Evolutionary conservation across 2,888 invertebrate species (phyloP), one percentile per base, ranked within the genome.

Genomic region (Unio delphinus): DNA sequence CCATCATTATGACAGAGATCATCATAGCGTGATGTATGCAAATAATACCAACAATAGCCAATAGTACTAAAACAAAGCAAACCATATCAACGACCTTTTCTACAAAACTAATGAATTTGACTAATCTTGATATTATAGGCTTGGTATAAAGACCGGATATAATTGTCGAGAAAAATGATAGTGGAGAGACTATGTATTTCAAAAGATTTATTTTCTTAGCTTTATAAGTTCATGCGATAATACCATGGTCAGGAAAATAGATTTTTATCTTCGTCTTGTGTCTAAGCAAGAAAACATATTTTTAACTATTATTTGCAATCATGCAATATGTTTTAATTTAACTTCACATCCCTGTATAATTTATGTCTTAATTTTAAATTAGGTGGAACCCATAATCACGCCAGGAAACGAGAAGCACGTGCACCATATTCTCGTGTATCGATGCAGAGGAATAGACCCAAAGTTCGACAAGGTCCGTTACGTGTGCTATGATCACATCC

Each of bases 391-490:
- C 56, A 91, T 94, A 77, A 92, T 93, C 88, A 90, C 92, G 66
- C 87, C 90, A 64, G 92, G 92, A 66, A 93, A 92, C 86, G 91
- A 92, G 73, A 92, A 92, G 0, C 91, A 94, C 67, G 94, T 96
- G 0, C 96, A 96, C 89, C 96, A 96, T 87, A 95, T 96, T 93
- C 93, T 96, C 63, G 89, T 96, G 61, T 96, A 95, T 88, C 96
- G 96, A 87, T 97, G 96, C 86, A 66, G 72, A 1, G 55, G 63
- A 4, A 58, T 70, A 15, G 68, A 65, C 17, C 55, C 55, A 7
- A 67, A 69, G 34, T 72, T 45, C 15, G 45, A 67, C n/a, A 64
- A 72, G 7, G 68, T 64, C 17, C 56, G 23, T 15, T 64, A 68
- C 7, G 69, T 69, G 65, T 64, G 65, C n/a, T 77, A 75, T 57